Percentiles rank a stretch among this genome's conserved stretches.
Conservation (phyloP, 2,797 vertebrate species). For the Rhinoraja longicauda region DNA sequence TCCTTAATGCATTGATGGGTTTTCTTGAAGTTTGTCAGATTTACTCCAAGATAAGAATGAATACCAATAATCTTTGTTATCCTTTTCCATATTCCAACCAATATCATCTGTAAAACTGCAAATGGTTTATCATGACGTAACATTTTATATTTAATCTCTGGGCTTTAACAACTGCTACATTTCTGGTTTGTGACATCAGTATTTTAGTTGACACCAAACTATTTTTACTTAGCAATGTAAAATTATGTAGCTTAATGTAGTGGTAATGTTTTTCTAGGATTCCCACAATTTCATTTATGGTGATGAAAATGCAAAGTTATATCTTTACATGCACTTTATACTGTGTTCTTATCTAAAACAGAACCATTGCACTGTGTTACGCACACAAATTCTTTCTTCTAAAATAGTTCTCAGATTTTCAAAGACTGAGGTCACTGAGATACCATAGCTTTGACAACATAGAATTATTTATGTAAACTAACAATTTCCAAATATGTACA, state of each 20-base stretch:
- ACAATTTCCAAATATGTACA: conserved; percentile 33
- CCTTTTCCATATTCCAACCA: too few species aligned
- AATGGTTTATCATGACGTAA: neutral
- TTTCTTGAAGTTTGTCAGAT: too few species aligned
- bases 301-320: neutral
- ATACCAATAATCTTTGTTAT: too few species aligned
- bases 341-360: neutral
- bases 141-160: neutral
- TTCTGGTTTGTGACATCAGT: neutral
- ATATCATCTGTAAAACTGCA: neutral
- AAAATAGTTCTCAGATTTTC: neutral
- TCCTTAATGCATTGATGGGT: too few species aligned
- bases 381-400: neutral
- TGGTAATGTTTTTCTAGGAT: neutral
- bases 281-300: neutral
- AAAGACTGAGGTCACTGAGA: conserved; percentile 19
- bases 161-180: too few species aligned
- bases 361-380: neutral
- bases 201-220: neutral
- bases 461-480: neutral
- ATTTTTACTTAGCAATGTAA: neutral
- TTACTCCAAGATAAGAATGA: too few species aligned
- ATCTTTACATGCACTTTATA: neutral
- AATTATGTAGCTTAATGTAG: neutral
- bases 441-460: neutral